Percentiles rank a stretch among this genome's conserved stretches.
Conservation (phyloP, 92 coral and sea anemone species). For the Epizoanthus rinbou region DNA sequence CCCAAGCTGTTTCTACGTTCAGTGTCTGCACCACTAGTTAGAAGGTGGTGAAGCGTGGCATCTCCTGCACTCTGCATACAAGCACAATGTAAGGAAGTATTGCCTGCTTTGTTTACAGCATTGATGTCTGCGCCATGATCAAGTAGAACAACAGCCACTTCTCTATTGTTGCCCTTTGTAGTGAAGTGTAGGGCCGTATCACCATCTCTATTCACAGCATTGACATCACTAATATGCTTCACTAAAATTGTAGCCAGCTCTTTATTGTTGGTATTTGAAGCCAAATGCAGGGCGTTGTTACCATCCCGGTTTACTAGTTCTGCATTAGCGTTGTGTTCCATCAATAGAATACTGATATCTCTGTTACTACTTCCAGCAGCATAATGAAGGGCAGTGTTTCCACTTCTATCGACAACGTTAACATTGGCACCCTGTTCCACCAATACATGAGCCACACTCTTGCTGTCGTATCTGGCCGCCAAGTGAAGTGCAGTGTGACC, state of each 20-base stretch:
- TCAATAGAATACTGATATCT: not conserved
- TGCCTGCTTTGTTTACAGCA: not conserved
- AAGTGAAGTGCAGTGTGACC: not conserved
- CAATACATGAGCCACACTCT: not conserved
- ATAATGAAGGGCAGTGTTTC: conserved; percentile 35
- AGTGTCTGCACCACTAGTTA: conserved; percentile 9
- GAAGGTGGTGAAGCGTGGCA: not conserved
- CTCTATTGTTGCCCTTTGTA: not conserved
- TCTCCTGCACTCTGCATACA: conserved; percentile 19
- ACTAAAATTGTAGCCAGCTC: conserved; percentile 23
- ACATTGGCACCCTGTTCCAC: conserved; percentile 25
- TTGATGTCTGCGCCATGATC: conserved; percentile 20
- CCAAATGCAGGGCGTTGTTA: conserved; percentile 26
- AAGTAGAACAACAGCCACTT: conserved; percentile 9
- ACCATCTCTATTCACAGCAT: conserved; percentile 2
- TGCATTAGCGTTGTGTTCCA: conserved; percentile 17
- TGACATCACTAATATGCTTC: not conserved
- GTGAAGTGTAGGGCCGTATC: conserved; percentile 12
- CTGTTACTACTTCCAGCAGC: not conserved
- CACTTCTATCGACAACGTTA: not conserved
- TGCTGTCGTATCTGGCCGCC: not conserved
- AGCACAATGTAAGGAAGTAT: conserved; percentile 24
- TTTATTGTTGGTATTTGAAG: not conserved
- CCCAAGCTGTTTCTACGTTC: conserved; percentile 9
- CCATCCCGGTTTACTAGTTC: conserved; percentile 12